Conservation (phyloP, 1,140 invertebrate species). For the Sarcophaga bullata region DNA sequence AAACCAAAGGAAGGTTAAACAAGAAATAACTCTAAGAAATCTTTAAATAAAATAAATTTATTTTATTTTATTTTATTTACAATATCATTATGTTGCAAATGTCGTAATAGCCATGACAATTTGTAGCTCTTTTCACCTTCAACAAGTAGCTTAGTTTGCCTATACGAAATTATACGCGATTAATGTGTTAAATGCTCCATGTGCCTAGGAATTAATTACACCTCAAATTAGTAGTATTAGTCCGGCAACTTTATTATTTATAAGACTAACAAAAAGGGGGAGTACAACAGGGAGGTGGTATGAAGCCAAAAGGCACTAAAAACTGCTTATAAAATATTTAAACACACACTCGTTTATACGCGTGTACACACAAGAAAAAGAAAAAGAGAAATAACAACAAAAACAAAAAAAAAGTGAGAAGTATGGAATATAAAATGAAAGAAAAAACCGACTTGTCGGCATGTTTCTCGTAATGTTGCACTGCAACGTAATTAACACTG, state of each 20-base stretch:
- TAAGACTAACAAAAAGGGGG: too few relatives aligned
- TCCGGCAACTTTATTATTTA: not conserved
- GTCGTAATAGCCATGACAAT: too few relatives aligned
- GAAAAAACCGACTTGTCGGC: slow-evolving; percentile 34
- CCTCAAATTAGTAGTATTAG: not conserved
- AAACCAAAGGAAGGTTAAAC: too few relatives aligned
- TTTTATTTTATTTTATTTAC: too few relatives aligned
- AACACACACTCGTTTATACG: not conserved
- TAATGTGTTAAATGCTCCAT: not conserved
- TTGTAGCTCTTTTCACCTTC: too few relatives aligned
- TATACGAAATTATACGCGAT: too few relatives aligned
- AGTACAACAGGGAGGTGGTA: not conserved
- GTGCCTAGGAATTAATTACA: not conserved
- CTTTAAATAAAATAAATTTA: too few relatives aligned
- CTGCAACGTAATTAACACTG: slow-evolving; percentile 45
- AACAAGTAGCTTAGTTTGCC: too few relatives aligned
- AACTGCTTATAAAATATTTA: slow-evolving; percentile 16
- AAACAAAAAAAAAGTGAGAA: slow-evolving; percentile 14
- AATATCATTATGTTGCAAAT: too few relatives aligned
- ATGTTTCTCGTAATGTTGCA: slow-evolving; percentile 41
- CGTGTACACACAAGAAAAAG: slow-evolving; percentile 9
- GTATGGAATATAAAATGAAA: slow-evolving; percentile 28
- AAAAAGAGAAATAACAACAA: not conserved
- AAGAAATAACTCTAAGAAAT: too few relatives aligned
- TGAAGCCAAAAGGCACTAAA: slow-evolving; percentile 38